Base-by-base conservation (phyloP, 2,797 vertebrate species). In the Darevskia mixta region DNA sequence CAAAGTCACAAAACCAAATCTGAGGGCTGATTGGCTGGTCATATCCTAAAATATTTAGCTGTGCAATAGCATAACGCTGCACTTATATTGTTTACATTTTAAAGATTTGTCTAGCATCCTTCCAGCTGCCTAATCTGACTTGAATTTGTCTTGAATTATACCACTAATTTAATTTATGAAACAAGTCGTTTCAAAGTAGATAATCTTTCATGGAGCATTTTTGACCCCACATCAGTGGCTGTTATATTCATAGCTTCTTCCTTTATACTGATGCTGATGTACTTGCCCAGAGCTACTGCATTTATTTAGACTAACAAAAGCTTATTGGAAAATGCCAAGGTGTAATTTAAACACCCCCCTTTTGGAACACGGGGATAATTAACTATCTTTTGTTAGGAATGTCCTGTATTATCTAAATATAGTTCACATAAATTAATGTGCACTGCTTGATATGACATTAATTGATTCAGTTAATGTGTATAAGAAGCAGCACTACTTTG, bases 211-310 rank as follows among this genome's bases (percentile, higher is more conserved):
- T 38, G 18, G 32, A 81, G 35, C 13, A 41, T n/a, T 41, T 9
- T 81, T 38, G 25, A 43, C 35, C 23, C 8, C 29, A 8, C 18
- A 29, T 67, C 61, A 29, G 11, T 41, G 61, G 35, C 79, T 89
- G 25, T 76, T 41, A 61, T 38, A 79, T 86, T 86, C 88, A 86
- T 89, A 82, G 91, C 61, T 93, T 93, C 49, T 0, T 27, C 77
- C 75, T 92, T 88, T 86, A 11, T 91, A 92, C 87, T 45, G 43
- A 82, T 83, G 84, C 23, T 66, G 78, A 90, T 89, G 83, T 79
- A 72, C 55, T 88, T 94, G 88, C 81, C 79, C 87, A 66, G 77
- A 93, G 90, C 76, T 90, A 91, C 83, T 77, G 61, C 43, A 85
- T 79, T 90, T 91, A 73, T 92, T 91, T 92, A 87, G 0, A 90